A percentile compares a stretch with the other conserved stretches of the same genome.
Conservation (phyloP, 1,140 invertebrate species). For the Centruroides vittatus region DNA sequence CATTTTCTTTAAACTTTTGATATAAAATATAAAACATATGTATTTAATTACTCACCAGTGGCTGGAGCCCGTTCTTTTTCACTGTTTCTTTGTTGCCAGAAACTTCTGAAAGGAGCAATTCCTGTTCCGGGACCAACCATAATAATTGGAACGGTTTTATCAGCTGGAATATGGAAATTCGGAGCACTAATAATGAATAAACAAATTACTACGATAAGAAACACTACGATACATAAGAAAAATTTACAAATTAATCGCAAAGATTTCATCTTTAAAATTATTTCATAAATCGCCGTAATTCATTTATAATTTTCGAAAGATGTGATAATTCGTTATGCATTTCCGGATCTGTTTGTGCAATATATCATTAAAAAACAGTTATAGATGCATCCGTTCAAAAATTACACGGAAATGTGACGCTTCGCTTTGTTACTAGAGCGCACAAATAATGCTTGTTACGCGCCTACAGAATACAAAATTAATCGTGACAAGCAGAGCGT, state of each 20-base stretch:
- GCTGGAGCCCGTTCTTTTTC: conserved; percentile 12
- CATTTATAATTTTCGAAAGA: not conserved
- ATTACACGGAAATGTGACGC: no score
- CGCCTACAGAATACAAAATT: no score
- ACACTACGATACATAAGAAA: not conserved
- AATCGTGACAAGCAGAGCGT: no score
- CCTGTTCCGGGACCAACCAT: conserved; percentile 88
- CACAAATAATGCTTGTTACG: no score
- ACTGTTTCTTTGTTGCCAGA: conserved; percentile 60
- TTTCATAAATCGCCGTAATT: not conserved
- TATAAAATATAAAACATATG: no score
- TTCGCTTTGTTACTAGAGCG: no score
- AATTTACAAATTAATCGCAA: not conserved
- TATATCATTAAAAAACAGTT: no score
- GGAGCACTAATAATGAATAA: not conserved
- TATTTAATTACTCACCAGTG: not conserved
- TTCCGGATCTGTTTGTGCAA: no score
- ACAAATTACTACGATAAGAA: not conserved
- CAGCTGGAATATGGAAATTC: not conserved
- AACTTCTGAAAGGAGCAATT: conserved; percentile 74
- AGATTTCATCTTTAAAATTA: not conserved
- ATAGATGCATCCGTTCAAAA: no score
- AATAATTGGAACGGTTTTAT: conserved; percentile 56
- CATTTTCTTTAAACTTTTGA: no score
- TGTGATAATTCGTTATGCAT: not conserved